Base-by-base conservation (phyloP, 2,797 vertebrate species). In the Eulemur rubriventer region DNA sequence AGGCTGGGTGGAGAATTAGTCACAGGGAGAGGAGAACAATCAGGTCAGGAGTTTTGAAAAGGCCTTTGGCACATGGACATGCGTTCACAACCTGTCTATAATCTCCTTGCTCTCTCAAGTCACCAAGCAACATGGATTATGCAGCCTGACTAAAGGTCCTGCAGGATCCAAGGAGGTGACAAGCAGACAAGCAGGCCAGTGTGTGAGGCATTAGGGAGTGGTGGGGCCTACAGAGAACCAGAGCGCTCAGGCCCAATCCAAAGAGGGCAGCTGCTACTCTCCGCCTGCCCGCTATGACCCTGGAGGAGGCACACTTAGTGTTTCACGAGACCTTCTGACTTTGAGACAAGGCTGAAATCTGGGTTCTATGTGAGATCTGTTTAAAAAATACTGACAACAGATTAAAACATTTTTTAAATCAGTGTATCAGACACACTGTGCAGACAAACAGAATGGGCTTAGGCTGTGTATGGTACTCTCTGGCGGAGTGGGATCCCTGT, bases 51-150 rank as follows among this genome's bases (percentile, higher is more conserved):
- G 2, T 90, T 65, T 91, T 22, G 18, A 73, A 78, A 91, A 87
- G 35, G 3, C 46, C 55, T 79, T 86, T 4, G 14, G 26, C 22
- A 73, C n/a, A 16, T 4, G 2, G 13, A 61, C 20, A 61, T 17
- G 6, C 24, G 43, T 20, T 2, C 18, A 38, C 9, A 41, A 22
- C 22, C 38, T 88, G 52, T 75, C 7, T n/a, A 63, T 13, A 98
- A 98, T 98, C 98, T 98, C 98, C 98, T 99, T 98, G 97, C 99
- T 98, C 99, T 99, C 99, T 99, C 98, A 98, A 99, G 99, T 99
- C 99, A 99, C 99, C 97, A 98, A 98, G 97, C 98, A 98, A n/a
- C 57, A 72, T 85, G 63, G n/a, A 72, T 84, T 84, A 57, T 55
- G 76, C 46, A 57, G 57, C 63, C 30, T 38, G 6, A 69, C 48